Evolutionary conservation across 2,113 vertebrate genomes (phyloP), one percentile per base, ranked within the genome.

Genomic region (Leuciscus idus): DNA sequence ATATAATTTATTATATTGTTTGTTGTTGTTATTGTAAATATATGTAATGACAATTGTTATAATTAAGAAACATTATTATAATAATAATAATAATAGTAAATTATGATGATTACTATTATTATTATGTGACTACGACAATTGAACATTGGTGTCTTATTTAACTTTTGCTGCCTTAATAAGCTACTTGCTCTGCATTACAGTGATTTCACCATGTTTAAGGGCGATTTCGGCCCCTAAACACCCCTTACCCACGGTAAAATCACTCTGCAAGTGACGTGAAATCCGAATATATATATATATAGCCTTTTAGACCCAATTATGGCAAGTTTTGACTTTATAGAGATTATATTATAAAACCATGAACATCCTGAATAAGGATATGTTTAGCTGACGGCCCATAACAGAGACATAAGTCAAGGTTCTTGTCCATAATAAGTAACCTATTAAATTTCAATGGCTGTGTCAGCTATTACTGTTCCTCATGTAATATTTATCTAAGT

Each of bases 401-500:
- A 82, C 62, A 68, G 80, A 52, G 80, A 82, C 46, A 82, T 68
- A 26, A 30, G 50, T 79, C 74, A 52, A 79, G 46, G 30, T 52
- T 55, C 74, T 36, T 39, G 43, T 85, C 75, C 84, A 85, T 85
- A 85, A 78, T 79, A 52, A n/a, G 70, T 39, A 73, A 57, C 55
- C 48, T 88, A 86, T 89, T 81, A 81, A 88, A 86, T 84, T 80
- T 81, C 68, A 36, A 86, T 81, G 84, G 23, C 78, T 78, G 68
- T 83, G 81, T 81, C 76, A 89, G 82, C 81, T 72, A 84, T 88
- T 88, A 89, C 70, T 68, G 28, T 78, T 82, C 77, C 84, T 88
- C 86, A 87, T 89, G 68, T 62, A 88, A 81, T 84, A 89, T 88
- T 84, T 84, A 88, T 89, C 81, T 43, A 64, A 28, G 62, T 36